These are phyloP conservation scores for Tachina grossa DNA, from an alignment of 2,888 invertebrate genomes.

Conservation along the genomic window DNA sequence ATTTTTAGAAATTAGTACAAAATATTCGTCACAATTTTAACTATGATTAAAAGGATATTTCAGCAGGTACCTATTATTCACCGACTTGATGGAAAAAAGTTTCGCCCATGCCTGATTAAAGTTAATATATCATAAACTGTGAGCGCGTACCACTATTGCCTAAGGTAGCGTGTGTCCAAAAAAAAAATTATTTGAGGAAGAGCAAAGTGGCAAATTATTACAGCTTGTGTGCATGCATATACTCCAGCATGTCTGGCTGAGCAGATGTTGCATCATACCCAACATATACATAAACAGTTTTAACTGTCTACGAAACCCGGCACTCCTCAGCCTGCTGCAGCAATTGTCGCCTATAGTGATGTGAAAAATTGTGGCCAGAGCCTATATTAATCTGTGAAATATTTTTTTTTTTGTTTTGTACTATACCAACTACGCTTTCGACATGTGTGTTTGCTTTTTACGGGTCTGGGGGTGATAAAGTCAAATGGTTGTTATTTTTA, in stretches of 20 bases:
- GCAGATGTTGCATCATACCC: slow-evolving; percentile 63
- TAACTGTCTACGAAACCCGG: not conserved
- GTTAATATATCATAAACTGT: too few species aligned
- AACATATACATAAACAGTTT: not conserved
- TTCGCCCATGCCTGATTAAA: too few species aligned
- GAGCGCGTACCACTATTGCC: not conserved
- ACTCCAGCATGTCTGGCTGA: slow-evolving; percentile 48
- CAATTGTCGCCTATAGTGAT: slow-evolving; percentile 68
- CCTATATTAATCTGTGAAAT: slow-evolving; percentile 64
- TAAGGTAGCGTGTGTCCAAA: slow-evolving; percentile 4
- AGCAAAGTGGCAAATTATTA: slow-evolving; percentile 60
- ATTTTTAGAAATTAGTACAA: too few species aligned
- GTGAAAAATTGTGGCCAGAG: slow-evolving; percentile 68
- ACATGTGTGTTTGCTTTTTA: slow-evolving; percentile 27
- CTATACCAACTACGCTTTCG: slow-evolving; percentile 18
- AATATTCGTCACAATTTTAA: too few species aligned
- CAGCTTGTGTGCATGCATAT: slow-evolving; percentile 13
- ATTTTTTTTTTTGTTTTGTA: slow-evolving; percentile 21
- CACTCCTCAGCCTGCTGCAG: slow-evolving; percentile 28
- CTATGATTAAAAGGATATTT: too few species aligned
- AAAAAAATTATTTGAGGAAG: not conserved
- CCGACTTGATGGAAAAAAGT: too few species aligned
- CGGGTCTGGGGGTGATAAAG: slow-evolving; percentile 61
- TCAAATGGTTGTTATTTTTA: slow-evolving; percentile 57
- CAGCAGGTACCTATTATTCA: too few species aligned